phyloP scores from a whole-genome alignment of 2,888 invertebrate species.

The Cryptus viduatorius region DNA sequence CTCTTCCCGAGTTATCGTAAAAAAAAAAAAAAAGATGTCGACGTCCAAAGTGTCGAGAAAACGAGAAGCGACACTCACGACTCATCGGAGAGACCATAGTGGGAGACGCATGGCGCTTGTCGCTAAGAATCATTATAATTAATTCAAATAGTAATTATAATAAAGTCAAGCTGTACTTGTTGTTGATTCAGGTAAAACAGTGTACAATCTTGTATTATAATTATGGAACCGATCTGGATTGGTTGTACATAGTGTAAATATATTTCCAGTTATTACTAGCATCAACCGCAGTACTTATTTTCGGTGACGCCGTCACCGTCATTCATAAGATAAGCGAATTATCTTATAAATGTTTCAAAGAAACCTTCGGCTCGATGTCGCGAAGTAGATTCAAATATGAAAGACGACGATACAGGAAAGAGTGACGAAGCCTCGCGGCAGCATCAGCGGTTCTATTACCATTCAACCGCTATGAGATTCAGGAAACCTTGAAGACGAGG shows the following conservation, averaged over 20 bases:
- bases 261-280: constrained; percentile 44
- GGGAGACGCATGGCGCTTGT: constrained; percentile 31
- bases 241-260: constrained; percentile 41
- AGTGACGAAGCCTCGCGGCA: neutral
- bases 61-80: constrained; percentile 40
- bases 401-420: constrained; percentile 5
- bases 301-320: constrained; percentile 10
- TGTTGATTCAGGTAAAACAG: constrained; percentile 54
- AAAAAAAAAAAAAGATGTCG: constrained; percentile 30
- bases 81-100: constrained; percentile 24
- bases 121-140: constrained; percentile 23
- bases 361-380: neutral
- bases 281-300: constrained; percentile 44
- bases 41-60: constrained; percentile 14
- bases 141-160: constrained; percentile 25
- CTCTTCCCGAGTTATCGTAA: neutral
- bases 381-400: constrained; percentile 13
- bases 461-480: constrained; percentile 11
- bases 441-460: constrained; percentile 7
- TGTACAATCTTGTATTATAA: constrained; percentile 42
- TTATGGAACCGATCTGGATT: constrained; percentile 23
- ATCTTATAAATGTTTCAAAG: constrained; percentile 36
- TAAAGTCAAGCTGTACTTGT: constrained; percentile 44
- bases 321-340: constrained; percentile 9
- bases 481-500: constrained; percentile 10